These are phyloP conservation scores for Drosophila bocqueti DNA, from an alignment of 1,140 invertebrate genomes.

Conservation along the genomic window DNA sequence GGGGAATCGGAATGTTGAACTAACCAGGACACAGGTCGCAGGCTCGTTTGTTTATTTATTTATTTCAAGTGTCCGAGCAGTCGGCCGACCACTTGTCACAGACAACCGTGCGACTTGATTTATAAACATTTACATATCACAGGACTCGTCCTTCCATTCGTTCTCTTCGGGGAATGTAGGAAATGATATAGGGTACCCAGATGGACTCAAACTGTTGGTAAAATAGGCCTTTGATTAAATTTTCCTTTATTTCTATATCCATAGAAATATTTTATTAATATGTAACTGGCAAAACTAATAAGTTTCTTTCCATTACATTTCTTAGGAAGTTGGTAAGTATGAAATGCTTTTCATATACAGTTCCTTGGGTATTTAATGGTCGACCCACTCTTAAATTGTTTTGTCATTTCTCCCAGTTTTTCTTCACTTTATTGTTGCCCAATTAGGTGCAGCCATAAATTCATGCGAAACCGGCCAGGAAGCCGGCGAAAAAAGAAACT, in stretches of 20 bases:
- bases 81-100: constrained; percentile 74
- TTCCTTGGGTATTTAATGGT: not conserved
- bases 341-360: not conserved
- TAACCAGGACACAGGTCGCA: constrained; percentile 43
- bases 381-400: not conserved
- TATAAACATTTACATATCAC: constrained; percentile 78
- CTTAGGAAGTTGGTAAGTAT: no score
- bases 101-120: constrained; percentile 72
- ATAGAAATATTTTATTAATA: no score
- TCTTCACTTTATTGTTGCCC: constrained; percentile 51
- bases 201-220: not conserved
- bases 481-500: constrained; percentile 22
- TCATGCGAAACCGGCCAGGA: constrained; percentile 22
- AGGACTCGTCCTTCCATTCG: constrained; percentile 11
- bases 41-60: constrained; percentile 73
- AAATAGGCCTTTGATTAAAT: not conserved
- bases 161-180: no score
- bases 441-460: constrained; percentile 82
- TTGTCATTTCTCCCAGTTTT: not conserved
- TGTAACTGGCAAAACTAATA: no score
- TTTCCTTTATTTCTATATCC: no score
- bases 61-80: constrained; percentile 69
- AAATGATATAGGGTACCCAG: not conserved
- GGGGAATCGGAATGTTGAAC: constrained; percentile 39
- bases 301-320: no score